phyloP scores from a whole-genome alignment of 2,113 vertebrate species.

The Strix aluco region DNA sequence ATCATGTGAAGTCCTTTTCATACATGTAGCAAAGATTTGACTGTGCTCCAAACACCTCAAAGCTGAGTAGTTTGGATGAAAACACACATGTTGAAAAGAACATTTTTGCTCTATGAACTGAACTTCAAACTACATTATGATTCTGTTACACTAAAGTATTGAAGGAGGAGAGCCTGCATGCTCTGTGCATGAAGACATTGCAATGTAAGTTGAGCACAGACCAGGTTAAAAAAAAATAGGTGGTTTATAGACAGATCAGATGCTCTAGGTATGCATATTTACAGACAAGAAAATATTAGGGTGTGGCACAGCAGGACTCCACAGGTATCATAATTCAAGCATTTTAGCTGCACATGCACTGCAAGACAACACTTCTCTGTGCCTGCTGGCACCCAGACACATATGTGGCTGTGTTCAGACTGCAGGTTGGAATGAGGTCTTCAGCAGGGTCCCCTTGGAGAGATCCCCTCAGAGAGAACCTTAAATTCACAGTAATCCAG shows the following conservation, averaged over 20 bases:
- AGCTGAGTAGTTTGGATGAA: not conserved
- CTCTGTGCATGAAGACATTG: not conserved
- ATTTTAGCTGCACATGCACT: not conserved
- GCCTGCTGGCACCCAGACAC: not conserved
- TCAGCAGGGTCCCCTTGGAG: not conserved
- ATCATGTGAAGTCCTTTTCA: not conserved
- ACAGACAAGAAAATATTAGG: not conserved
- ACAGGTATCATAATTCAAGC: not conserved
- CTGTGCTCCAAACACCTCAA: not conserved
- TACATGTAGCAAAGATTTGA: not conserved
- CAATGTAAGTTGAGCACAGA: not conserved
- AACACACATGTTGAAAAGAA: not conserved
- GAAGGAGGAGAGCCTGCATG: not conserved
- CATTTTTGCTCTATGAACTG: not conserved
- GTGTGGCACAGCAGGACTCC: not conserved
- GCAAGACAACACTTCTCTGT: not conserved
- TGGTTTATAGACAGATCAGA: too few relatives aligned
- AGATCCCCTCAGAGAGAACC: not conserved
- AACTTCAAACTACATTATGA: not conserved
- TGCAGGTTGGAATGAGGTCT: not conserved
- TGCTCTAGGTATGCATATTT: not conserved
- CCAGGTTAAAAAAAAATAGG: not conserved
- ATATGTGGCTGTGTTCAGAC: fast-evolving
- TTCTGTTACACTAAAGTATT: not conserved
- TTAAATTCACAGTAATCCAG: not conserved